These are phyloP conservation scores for Poecilia gillii DNA, from an alignment of 2,797 vertebrate genomes.

Conservation along the genomic window DNA sequence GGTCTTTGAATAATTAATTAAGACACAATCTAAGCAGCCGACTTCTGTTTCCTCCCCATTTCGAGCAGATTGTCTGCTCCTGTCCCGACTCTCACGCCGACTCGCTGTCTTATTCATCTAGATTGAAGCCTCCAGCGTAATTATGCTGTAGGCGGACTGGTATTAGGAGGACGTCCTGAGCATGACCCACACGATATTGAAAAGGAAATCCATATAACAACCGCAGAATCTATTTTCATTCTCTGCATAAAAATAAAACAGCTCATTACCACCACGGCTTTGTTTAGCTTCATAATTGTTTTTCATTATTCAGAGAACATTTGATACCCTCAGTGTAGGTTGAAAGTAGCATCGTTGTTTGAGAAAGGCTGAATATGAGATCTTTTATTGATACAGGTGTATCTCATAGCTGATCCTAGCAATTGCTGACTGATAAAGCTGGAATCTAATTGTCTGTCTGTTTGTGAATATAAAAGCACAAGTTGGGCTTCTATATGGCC, in stretches of 20 bases:
- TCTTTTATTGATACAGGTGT: conserved; percentile 82
- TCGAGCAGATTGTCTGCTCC: conserved; percentile 73
- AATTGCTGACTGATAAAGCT: conserved; percentile 75
- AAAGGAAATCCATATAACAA: conserved; percentile 69
- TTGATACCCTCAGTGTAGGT: conserved; percentile 79
- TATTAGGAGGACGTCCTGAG: conserved; percentile 67
- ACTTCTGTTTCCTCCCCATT: conserved; percentile 81
- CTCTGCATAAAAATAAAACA: conserved; percentile 78
- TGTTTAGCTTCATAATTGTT: conserved; percentile 84
- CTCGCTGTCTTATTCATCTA: conserved; percentile 71
- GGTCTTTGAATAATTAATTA: conserved; percentile 84
- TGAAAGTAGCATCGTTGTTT: conserved; percentile 80
- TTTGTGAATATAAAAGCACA: conserved; percentile 73
- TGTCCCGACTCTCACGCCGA: conserved; percentile 49
- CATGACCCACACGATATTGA: conserved; percentile 67
- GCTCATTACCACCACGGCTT: conserved; percentile 71
- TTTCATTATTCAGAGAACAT: conserved; percentile 83
- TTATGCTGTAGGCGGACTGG: conserved; percentile 51
- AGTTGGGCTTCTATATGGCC: conserved; percentile 28
- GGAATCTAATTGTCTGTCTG: conserved; percentile 75
- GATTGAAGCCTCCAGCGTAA: conserved; percentile 69
- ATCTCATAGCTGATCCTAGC: conserved; percentile 79
- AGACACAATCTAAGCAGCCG: conserved; percentile 83
- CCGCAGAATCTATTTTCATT: conserved; percentile 76
- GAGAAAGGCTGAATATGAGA: conserved; percentile 77